These are phyloP conservation scores for Dryoscopus gambensis DNA, from an alignment of 2,113 vertebrate species.

Conservation along the genomic window DNA sequence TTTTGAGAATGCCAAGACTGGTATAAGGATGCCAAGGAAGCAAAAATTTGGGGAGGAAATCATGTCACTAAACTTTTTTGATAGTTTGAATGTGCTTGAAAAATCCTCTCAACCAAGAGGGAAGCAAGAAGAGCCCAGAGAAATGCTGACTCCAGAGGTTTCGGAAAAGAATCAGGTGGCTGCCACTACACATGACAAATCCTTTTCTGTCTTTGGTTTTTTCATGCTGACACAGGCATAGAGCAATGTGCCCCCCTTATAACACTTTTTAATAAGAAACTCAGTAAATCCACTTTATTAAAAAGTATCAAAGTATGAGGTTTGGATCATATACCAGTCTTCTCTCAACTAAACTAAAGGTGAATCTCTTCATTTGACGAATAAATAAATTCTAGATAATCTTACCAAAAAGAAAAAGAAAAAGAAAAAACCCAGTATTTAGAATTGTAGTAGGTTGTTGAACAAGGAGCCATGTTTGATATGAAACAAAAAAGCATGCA, in stretches of 20 bases:
- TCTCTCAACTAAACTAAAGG: not conserved
- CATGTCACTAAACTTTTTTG: not conserved
- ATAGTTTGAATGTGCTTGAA: not conserved
- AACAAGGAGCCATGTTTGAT: not conserved
- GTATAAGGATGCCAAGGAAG: not conserved
- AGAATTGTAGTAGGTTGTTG: not conserved
- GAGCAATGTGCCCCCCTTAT: not conserved
- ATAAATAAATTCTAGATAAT: not conserved
- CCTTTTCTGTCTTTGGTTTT: not conserved
- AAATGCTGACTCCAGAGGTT: not conserved
- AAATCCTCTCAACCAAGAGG: not conserved
- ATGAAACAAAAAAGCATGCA: not conserved
- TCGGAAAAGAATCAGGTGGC: not conserved
- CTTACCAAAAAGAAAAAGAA: not conserved
- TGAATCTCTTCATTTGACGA: not conserved
- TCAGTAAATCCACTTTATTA: not conserved
- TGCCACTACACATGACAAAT: not conserved
- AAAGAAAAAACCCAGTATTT: not conserved
- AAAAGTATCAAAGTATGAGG: not conserved
- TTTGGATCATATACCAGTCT: not conserved
- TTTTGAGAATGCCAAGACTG: not conserved
- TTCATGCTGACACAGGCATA: not conserved
- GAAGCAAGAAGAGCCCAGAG: not conserved
- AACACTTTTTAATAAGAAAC: not conserved
- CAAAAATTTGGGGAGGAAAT: not conserved